Conservation (phyloP, 2,888 invertebrate species). For the Clepsis dumicolana region DNA sequence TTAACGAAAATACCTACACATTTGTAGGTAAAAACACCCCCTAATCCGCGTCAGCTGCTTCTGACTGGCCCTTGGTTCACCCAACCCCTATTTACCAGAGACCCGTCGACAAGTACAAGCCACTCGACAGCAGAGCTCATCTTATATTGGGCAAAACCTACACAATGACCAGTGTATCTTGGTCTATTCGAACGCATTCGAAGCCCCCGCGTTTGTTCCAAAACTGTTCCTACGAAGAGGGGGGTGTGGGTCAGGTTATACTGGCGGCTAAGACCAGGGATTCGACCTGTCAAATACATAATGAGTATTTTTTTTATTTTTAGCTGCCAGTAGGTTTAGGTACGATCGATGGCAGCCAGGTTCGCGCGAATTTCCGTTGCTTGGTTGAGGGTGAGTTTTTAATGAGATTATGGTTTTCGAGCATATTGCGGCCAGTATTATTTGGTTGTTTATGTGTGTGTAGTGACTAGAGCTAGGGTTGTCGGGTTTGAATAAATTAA, state of each 20-base stretch:
- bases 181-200: constrained; percentile 48
- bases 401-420: constrained; percentile 46
- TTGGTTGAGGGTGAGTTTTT: constrained; percentile 46
- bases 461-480: constrained; percentile 23
- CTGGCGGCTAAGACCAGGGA: constrained; percentile 56
- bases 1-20: constrained; percentile 56
- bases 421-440: constrained; percentile 12
- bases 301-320: constrained; percentile 64
- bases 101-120: constrained; percentile 54
- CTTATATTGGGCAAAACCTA: constrained; percentile 56
- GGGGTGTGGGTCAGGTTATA: constrained; percentile 52
- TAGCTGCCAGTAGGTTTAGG: constrained; percentile 51
- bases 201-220: constrained; percentile 40
- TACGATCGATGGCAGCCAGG: constrained; percentile 57
- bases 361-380: constrained; percentile 38
- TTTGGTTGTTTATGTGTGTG: constrained; percentile 15
- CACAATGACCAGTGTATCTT: constrained; percentile 52
- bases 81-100: constrained; percentile 66
- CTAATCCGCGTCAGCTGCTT: constrained; percentile 84
- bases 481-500: neutral
- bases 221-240: constrained; percentile 45
- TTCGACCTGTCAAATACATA: constrained; percentile 77
- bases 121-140: constrained; percentile 57
- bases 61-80: constrained; percentile 74
- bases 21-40: constrained; percentile 81